Base-by-base conservation (phyloP, 2,797 vertebrate genomes). In the Acanthiza pusilla region DNA sequence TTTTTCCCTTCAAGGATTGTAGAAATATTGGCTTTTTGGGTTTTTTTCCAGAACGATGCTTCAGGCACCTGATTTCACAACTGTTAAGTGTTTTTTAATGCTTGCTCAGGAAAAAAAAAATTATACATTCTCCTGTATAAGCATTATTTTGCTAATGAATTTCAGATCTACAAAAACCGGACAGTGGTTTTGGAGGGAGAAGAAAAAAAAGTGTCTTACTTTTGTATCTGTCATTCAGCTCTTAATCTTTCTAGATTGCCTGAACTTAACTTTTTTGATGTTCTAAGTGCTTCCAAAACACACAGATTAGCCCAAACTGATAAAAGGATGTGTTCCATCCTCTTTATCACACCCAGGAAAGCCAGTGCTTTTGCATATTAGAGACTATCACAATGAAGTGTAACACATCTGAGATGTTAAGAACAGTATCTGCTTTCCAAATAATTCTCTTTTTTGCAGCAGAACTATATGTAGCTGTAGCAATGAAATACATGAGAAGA, bases 241-340 rank as follows among this genome's bases (percentile, higher is more conserved):
- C 45, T 54, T 89, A 85, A 81, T 68, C 71, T 78, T 96, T 85
- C 76, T 65, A 87, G 76, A 83, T 68, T 94, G 74, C 51, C 67
- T 89, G 47, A 80, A 83, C 16, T 25, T 86, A 80, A 83, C 16
- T 25, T 86, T 70, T 75, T 77, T 95, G 43, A 95, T 93, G 61
- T 92, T 91, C 66, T 67, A 91, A 95, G 45, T 85, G 78, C 76
- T 95, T 96, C 76, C 79, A 93, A 92, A 96, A 91, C 62, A 91
- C 62, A 80, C 26, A 95, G 82, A 84, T 92, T 88, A 94, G 60
- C 45, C 77, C 88, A 95, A 94, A 93, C 45, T 87, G 71, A 89
- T 88, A 71, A 94, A 93, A 94, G 68, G 25, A 5, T 66, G 53
- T 68, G 34, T 89, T 88, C 38, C 42, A 48, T 92, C 67, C 65